Percentiles rank a stretch among this genome's conserved stretches.
phyloP scores from a whole-genome alignment of 2,888 invertebrate genomes.

The Amblyjoppa fuscipennis region DNA sequence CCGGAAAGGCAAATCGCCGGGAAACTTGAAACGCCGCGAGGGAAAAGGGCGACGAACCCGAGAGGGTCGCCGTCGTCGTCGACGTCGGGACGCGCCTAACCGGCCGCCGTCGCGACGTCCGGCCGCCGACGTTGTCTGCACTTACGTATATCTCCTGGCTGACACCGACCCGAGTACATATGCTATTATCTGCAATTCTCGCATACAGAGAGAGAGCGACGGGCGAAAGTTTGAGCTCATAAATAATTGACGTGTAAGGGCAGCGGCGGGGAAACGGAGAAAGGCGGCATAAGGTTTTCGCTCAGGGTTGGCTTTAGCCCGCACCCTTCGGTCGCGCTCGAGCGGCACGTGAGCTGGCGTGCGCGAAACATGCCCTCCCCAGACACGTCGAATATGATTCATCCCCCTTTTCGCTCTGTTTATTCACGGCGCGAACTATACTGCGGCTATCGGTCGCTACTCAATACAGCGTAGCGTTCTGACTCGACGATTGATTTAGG shows the following conservation, averaged over 20 bases:
- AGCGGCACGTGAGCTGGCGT: constrained; percentile 8
- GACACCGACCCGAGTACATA: constrained; percentile 25
- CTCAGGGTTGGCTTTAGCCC: not conserved
- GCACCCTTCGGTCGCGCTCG: constrained; percentile 1
- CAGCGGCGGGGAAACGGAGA: not conserved
- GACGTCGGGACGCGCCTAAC: constrained; percentile 63
- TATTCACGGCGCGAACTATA: not conserved
- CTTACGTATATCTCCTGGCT: constrained; percentile 4
- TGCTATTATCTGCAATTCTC: constrained; percentile 8
- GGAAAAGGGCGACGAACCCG: constrained; percentile 66
- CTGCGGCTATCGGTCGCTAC: not conserved
- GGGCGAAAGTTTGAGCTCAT: constrained; percentile 9
- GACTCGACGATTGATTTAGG: not conserved
- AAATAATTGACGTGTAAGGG: constrained; percentile 25
- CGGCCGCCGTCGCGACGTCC: constrained; percentile 62
- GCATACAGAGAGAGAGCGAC: not conserved
- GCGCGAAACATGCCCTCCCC: not conserved
- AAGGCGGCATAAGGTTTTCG: not conserved
- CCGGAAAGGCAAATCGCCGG: constrained; percentile 31
- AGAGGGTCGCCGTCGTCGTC: constrained; percentile 46
- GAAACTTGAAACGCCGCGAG: constrained; percentile 22
- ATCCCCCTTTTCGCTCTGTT: not conserved
- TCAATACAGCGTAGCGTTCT: not conserved
- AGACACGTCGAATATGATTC: not conserved
- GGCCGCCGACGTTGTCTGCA: constrained; percentile 40